Conservation (phyloP, 2,113 vertebrate genomes). For the Pelvicachromis taeniatus region DNA sequence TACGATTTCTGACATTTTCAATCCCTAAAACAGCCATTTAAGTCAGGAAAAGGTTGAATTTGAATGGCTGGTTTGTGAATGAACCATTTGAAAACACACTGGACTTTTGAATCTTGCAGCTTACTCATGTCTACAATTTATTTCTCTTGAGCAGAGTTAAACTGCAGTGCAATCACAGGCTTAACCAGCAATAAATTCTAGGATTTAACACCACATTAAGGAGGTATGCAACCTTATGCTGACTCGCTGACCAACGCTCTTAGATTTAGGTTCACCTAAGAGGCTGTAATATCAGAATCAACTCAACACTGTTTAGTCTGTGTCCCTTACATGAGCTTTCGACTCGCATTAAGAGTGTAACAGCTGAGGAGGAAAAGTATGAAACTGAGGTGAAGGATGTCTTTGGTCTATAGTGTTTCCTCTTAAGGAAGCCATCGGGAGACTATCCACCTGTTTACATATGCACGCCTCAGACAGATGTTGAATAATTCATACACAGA, state of each 20-base stretch:
- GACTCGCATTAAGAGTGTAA: constrained; percentile 10
- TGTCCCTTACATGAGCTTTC: constrained; percentile 24
- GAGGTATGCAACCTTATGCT: not conserved
- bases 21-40: not conserved
- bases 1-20: not conserved
- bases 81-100: not conserved
- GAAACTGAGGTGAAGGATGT: constrained; percentile 17
- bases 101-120: not conserved
- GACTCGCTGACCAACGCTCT: not conserved
- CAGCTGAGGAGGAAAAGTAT: not conserved
- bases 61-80: not conserved
- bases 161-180: constrained; percentile 9
- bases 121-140: not conserved
- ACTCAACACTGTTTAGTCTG: constrained; percentile 11
- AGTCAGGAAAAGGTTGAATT: not conserved
- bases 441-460: constrained; percentile 62
- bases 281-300: not conserved
- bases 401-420: constrained; percentile 25
- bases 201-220: constrained; percentile 12
- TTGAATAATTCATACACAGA: constrained; percentile 69
- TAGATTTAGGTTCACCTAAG: constrained; percentile 34
- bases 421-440: constrained; percentile 41
- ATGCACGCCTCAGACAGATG: constrained; percentile 68
- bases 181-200: not conserved
- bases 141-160: not conserved